Evolutionary conservation across 2,797 vertebrate genomes (phyloP), one percentile per base, ranked within the genome.

Genomic region (Zenarchopterus dispar): DNA sequence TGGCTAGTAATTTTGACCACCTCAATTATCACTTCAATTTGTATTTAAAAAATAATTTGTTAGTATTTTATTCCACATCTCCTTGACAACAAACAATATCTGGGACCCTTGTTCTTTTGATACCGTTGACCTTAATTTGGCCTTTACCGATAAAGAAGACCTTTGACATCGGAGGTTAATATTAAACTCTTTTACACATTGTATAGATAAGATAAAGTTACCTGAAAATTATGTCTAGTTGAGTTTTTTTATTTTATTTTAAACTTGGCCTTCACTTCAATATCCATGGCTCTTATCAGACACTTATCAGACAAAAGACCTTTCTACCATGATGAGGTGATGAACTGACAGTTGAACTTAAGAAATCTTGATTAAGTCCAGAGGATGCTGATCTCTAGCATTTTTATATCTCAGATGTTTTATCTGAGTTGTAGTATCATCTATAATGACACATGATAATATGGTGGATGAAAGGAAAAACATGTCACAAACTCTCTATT

Each of bases 121-220:
- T 54, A 75, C 66, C 71, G 78, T 77, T 81, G 62, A 71, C 53
- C 71, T 57, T 62, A 63, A 80, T 87, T 44, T 43, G 42, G 15
- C 47, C 22, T 64, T 48, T 53, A 36, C 50, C 46, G 53, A 85
- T 84, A 70, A 74, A 70, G 2, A 17, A 56, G 77, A 87, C 74
- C 82, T 87, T 89, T 89, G 82, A 80, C 71, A 67, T 81, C 67
- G 54, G 5, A 47, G 64, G 73, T 70, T 85, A 69, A 85, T 73
- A 62, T 58, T 71, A 60, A 43, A 75, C 62, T 53, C 56, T 36
- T 6, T 15, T 39, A 39, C 36, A 39, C 15, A 16, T 39, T 11
- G 0, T 50, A 24, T 43, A 10, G 45, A 65, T 56, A 41, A 65
- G 9, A 64, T 19, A 9, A n/a, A 31, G 10, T 49, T 5, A 17